phyloP scores from a whole-genome alignment of 2,113 vertebrate genomes.

The Rhagologus leucostigma region DNA sequence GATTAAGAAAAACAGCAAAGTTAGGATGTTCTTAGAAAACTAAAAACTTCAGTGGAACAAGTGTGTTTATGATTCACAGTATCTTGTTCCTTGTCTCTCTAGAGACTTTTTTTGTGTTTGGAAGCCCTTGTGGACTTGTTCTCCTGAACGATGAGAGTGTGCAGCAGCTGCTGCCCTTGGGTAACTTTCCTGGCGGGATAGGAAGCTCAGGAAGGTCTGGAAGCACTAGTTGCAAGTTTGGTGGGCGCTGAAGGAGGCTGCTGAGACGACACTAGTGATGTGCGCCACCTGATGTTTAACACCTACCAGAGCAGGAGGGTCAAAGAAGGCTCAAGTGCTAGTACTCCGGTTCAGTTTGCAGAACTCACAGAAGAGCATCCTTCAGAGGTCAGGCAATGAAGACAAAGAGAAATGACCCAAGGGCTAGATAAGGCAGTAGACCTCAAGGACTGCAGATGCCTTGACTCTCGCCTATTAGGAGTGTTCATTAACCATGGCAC shows the following conservation, averaged over 20 bases:
- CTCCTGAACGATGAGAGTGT: fast-evolving
- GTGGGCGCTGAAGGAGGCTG: background rate
- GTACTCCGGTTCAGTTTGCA: background rate
- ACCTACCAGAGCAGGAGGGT: background rate
- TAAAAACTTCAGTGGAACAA: background rate
- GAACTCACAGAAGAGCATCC: background rate
- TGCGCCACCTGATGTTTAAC: background rate
- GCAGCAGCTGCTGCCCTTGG: background rate
- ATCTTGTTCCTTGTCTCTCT: background rate
- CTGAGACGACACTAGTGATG: background rate
- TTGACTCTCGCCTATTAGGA: background rate
- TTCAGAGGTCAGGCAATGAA: background rate
- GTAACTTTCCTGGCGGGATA: fast-evolving
- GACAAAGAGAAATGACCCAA: background rate
- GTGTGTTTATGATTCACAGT: background rate
- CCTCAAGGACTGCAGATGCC: background rate
- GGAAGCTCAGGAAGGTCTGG: background rate
- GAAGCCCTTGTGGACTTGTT: background rate
- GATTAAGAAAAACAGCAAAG: background rate
- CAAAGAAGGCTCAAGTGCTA: background rate
- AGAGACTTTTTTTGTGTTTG: background rate
- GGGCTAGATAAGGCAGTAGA: background rate
- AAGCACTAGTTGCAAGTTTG: background rate
- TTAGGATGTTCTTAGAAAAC: background rate
- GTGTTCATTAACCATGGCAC: background rate